These are phyloP conservation scores for Tragelaphus imberbis DNA, from an alignment of 2,113 vertebrate species.

Conservation along the genomic window DNA sequence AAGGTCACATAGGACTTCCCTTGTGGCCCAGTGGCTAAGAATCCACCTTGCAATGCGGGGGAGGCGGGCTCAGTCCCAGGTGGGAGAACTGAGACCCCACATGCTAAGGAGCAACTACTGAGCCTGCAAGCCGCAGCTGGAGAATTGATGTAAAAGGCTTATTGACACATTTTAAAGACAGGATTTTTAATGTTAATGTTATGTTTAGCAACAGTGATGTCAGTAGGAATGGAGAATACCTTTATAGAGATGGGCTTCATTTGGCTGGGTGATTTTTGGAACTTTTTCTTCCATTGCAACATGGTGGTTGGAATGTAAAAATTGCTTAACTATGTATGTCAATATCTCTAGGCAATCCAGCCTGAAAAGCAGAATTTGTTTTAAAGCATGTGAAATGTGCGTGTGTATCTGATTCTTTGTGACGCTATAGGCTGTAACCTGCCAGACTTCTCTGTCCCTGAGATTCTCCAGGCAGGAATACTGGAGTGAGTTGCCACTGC, in stretches of 20 bases:
- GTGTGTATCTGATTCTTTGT: background rate
- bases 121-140: background rate
- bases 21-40: background rate
- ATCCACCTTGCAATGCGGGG: background rate
- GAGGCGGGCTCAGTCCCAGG: background rate
- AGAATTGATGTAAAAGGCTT: background rate
- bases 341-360: background rate
- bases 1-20: background rate
- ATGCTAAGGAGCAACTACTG: background rate
- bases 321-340: background rate
- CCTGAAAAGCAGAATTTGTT: constrained; percentile 14
- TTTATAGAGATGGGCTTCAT: background rate
- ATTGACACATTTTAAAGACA: background rate
- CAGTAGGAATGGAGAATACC: background rate
- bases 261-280: background rate
- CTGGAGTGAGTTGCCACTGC: background rate
- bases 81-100: background rate
- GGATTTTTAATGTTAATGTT: background rate
- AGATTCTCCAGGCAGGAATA: background rate
- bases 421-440: background rate
- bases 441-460: background rate
- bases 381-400: background rate
- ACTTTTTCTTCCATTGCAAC: background rate
- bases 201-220: background rate
- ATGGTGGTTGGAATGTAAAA: background rate